These are phyloP conservation scores for Scaptomyza reducta DNA, from an alignment of 2,888 invertebrate genomes.

Conservation along the genomic window DNA sequence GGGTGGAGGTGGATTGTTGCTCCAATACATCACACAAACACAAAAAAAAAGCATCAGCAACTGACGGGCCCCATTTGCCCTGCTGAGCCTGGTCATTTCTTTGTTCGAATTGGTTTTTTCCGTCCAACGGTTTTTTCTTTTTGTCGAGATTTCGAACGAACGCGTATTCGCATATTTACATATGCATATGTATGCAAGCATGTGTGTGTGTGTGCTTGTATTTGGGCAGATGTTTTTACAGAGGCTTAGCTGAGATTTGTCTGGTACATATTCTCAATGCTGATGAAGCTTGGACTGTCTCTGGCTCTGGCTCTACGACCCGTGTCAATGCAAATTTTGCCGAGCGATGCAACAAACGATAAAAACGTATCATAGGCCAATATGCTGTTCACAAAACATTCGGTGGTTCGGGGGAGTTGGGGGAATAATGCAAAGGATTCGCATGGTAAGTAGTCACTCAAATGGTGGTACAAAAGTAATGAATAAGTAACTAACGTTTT, in stretches of 20 bases:
- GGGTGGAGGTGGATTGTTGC: slow-evolving; percentile 23
- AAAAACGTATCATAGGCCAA: slow-evolving; percentile 9
- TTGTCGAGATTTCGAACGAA: slow-evolving; percentile 25
- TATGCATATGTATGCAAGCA: slow-evolving; percentile 13
- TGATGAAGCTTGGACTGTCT: neutral
- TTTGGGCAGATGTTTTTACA: slow-evolving; percentile 74
- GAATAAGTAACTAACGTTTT: too few relatives aligned
- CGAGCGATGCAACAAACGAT: slow-evolving; percentile 32
- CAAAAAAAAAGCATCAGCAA: neutral
- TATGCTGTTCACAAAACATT: neutral
- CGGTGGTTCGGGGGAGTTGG: neutral
- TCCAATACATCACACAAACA: slow-evolving; percentile 56
- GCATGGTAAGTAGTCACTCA: neutral
- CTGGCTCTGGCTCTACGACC: neutral
- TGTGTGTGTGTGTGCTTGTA: slow-evolving; percentile 12
- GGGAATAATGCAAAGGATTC: neutral
- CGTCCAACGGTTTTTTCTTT: slow-evolving; percentile 44
- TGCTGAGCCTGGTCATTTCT: slow-evolving; percentile 77
- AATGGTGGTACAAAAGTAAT: neutral
- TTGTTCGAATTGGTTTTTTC: slow-evolving; percentile 76
- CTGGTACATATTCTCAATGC: slow-evolving; percentile 29
- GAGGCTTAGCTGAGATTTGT: slow-evolving; percentile 66
- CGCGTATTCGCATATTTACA: slow-evolving; percentile 22
- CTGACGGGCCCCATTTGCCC: slow-evolving; percentile 40
- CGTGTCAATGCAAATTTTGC: slow-evolving; percentile 48